A percentile compares a stretch with the other conserved stretches of the same genome.
Conservation (phyloP, 2,888 invertebrate genomes). For the Drosophila flavopinicola region DNA sequence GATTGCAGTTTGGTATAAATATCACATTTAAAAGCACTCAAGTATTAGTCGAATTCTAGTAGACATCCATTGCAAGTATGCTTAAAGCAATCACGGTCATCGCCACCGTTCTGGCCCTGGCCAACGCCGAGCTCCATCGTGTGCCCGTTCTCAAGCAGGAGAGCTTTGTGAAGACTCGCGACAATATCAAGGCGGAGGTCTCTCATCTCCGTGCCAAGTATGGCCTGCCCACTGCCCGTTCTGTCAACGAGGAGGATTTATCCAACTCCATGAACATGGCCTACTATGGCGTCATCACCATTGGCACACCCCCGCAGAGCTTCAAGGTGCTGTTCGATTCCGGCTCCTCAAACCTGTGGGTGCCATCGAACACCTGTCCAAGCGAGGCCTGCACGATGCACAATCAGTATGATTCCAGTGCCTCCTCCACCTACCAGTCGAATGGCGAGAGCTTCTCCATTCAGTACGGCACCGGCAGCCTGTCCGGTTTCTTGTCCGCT, state of each 20-base stretch:
- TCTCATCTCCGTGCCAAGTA: conserved; percentile 56
- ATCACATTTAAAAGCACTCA: conserved; percentile 10
- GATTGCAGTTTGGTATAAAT: conserved; percentile 44
- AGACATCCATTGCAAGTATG: conserved; percentile 54
- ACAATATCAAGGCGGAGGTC: conserved; percentile 59
- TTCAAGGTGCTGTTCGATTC: conserved; percentile 99
- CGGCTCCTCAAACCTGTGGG: conserved; percentile 99
- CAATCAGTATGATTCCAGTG: conserved; percentile 94
- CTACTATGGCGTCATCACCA: conserved; percentile 95
- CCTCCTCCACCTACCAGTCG: conserved; percentile 91
- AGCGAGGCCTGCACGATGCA: conserved; percentile 95
- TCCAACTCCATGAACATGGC: conserved; percentile 97
- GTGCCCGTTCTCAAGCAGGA: conserved; percentile 68
- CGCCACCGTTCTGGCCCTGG: conserved; percentile 66
- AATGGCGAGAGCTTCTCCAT: conserved; percentile 97
- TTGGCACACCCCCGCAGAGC: conserved; percentile 95
- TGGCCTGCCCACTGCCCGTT: conserved; percentile 24
- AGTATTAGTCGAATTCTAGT: conserved; percentile 62
- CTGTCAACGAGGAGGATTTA: conserved; percentile 82
- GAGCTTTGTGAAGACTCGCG: conserved; percentile 67
- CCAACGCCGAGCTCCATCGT: conserved; percentile 68
- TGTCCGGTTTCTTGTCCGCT: conserved; percentile 96
- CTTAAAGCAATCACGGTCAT: conserved; percentile 52
- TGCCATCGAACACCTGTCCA: conserved; percentile 97
- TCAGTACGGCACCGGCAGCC: conserved; percentile 96